Base-by-base conservation (phyloP, 2,113 vertebrate genomes). In the Ibidorhyncha struthersii region DNA sequence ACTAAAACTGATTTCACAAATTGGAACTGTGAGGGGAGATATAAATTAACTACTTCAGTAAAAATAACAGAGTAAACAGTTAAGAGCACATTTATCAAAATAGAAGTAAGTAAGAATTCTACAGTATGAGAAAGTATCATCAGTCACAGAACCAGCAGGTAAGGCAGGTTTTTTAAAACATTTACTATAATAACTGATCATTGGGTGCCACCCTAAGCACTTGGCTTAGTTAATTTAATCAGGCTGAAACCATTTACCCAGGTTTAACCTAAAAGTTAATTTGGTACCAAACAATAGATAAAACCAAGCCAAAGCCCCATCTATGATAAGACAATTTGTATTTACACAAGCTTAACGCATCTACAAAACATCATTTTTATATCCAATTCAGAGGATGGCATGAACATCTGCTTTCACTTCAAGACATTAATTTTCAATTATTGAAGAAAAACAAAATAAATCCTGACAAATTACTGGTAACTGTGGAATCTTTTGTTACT, bases 371-470 rank as follows among this genome's bases (percentile, higher is more conserved):
- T 96, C 97, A 97, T 93, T 98, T 98, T 97, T 97, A 97, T 90
- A 98, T 97, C 97, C 97, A 97, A 89, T 98, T 98, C 98, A 98
- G 96, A 98, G 91, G 97, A 98, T 98, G 98, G 97, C 98, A 97
- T 81, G 98, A 98, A 98, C 98, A 98, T 98, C 98, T 98, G 98
- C 98, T 98, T 98, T 98, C 98, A 98, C 98, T 98, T 98, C 98
- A 98, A 98, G 98, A 98, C 98, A 98, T 98, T 98, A 98, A 98
- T 98, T 98, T 98, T 98, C 98, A 98, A 98, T 98, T 98, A 98
- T 98, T 98, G 98, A 98, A 98, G 98, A 98, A 98, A 98, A 98
- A 98, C 98, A 98, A 98, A 98, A 98, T 98, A 98, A 98, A 98
- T 98, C 97, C 98, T 98, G 97, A 98, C 98, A 98, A 98, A 98